Evolutionary conservation across 2,888 invertebrate genomes (phyloP).

Genomic region (Lumbricus terrestris): DNA sequence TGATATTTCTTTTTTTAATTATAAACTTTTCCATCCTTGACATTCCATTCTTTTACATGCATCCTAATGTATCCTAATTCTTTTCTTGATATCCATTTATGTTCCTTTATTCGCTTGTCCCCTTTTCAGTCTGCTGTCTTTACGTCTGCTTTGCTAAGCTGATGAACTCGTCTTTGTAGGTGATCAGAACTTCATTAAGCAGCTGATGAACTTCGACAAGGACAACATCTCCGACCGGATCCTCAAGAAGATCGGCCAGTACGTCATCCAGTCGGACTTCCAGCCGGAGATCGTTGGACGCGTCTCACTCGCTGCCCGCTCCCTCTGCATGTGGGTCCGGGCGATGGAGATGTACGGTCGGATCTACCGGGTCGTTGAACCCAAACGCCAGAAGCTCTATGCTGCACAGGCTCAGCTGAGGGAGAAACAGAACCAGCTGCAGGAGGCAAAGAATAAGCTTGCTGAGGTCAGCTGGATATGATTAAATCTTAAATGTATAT

Average conservation of each 20-base stretch:
- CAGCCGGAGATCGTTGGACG: conserved; percentile 81
- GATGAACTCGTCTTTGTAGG: conserved; percentile 43
- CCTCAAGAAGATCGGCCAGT: conserved; percentile 75
- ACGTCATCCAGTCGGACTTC: conserved; percentile 79
- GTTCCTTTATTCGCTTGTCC: too few species aligned
- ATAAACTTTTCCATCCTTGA: background rate
- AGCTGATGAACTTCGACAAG: conserved; percentile 81
- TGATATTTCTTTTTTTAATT: too few species aligned
- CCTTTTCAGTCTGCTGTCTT: background rate
- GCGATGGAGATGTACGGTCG: conserved; percentile 89
- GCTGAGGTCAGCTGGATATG: conserved; percentile 64
- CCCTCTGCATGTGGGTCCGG: conserved; percentile 81
- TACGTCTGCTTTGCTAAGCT: background rate
- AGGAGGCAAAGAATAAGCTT: conserved; percentile 76
- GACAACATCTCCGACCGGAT: conserved; percentile 82
- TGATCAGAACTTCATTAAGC: conserved; percentile 60
- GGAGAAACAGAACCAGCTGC: conserved; percentile 77
- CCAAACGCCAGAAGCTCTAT: conserved; percentile 79
- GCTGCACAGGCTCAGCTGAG: conserved; percentile 73
- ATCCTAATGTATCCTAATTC: background rate
- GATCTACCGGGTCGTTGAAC: conserved; percentile 76
- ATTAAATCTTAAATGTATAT: background rate
- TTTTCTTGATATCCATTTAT: background rate
- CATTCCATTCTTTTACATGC: too few species aligned
- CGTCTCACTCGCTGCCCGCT: conserved; percentile 77